Evolutionary conservation across 2,113 vertebrate species (phyloP), one percentile per base, ranked within the genome.

Genomic region (Larimichthys polyactis): DNA sequence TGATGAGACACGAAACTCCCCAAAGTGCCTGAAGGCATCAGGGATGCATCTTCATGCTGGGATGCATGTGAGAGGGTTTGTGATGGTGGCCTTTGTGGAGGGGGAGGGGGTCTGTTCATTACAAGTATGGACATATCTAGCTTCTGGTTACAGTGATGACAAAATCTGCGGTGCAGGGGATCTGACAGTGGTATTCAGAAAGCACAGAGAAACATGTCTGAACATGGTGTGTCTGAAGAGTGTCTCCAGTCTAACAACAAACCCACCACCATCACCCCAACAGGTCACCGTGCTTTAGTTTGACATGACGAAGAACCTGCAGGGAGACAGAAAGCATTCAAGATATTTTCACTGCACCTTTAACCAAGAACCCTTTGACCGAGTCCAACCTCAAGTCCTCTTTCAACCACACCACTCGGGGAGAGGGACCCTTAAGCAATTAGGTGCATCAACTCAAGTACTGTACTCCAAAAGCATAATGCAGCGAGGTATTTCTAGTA

Each of bases 111-210:
- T 19, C 57, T 5, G 57, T 77, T 32, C 8, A 24, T 80, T 90
- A 85, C 89, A 84, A 59, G 92, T 89, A 75, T 43, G 74, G 82
- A 90, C 92, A 88, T 69, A 90, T 91, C 81, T 32, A 67, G 81
- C 78, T 85, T 81, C 83, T 88, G 40, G 83, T 90, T 90, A 79
- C 83, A 71, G 44, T 48, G 83, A 89, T 87, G 87, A 87, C 75
- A 87, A 73, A 80, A 64, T 70, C 43, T 75, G 64, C 46, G 20
- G 64, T 7, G 49, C 43, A 14, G 81, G 71, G 79, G 79, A 81
- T 89, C 80, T 87, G 83, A 87, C 78, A 79, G 69, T 2, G 77
- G 90, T 79, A 91, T 90, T 91, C 78, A 82, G 16, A 46, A 20
- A 74, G 71, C 44, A 64, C 22, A 0, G 54, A 12, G 29, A 62